A percentile compares a stretch with the other conserved stretches of the same genome.
phyloP scores from a whole-genome alignment of 1,140 invertebrate genomes.

The Pectinophora gossypiella region DNA sequence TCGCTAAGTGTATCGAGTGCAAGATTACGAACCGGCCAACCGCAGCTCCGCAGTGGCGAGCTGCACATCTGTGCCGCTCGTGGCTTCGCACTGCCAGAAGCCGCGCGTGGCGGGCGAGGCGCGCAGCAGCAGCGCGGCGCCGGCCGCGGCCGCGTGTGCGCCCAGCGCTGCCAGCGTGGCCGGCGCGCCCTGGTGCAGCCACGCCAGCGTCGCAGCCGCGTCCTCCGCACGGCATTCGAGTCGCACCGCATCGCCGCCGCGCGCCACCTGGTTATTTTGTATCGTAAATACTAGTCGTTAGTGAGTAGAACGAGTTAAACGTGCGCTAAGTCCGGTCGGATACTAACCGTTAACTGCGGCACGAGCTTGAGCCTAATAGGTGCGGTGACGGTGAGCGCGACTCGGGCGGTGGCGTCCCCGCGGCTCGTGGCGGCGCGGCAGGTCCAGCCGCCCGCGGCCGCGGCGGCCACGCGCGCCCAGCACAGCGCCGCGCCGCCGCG shows the following conservation, averaged over 20 bases:
- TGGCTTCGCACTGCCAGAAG: constrained; percentile 77
- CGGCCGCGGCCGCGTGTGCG: constrained; percentile 63
- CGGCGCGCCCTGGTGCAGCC: constrained; percentile 83
- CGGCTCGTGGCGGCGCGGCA: constrained; percentile 53
- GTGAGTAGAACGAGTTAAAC: too few species aligned
- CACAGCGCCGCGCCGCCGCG: constrained; percentile 53
- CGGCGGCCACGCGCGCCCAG: constrained; percentile 17
- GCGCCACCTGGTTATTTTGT: constrained; percentile 59
- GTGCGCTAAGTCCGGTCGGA: too few species aligned
- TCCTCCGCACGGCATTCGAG: constrained; percentile 80
- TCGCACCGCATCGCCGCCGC: constrained; percentile 45
- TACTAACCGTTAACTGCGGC: constrained; percentile 32
- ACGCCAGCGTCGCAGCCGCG: constrained; percentile 80
- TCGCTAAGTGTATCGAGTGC: neutral
- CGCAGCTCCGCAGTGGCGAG: constrained; percentile 83
- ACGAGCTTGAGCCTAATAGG: constrained; percentile 34
- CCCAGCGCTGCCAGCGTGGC: constrained; percentile 66
- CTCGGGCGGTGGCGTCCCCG: constrained; percentile 49
- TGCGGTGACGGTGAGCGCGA: constrained; percentile 33
- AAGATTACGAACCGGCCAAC: constrained; percentile 79
- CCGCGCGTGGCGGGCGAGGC: constrained; percentile 84
- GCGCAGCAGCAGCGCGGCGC: constrained; percentile 77
- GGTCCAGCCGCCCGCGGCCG: constrained; percentile 40
- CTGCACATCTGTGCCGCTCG: constrained; percentile 79
- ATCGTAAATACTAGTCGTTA: too few species aligned